These are phyloP conservation scores for Drosophila elegans DNA, from an alignment of 1,140 invertebrate genomes.

Conservation along the genomic window DNA sequence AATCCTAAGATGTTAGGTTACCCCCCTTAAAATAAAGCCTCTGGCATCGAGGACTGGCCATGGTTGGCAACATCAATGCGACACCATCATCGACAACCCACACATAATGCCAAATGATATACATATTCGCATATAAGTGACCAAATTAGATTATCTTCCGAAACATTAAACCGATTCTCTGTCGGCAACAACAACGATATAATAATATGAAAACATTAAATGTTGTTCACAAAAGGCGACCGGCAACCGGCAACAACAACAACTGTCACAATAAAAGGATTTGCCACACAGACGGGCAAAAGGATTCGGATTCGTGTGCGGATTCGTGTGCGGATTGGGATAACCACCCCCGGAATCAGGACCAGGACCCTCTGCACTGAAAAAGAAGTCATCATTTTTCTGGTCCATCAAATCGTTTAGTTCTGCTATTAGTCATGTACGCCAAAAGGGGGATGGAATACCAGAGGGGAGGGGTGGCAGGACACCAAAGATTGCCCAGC, in stretches of 20 bases:
- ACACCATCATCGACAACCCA: slow-evolving; percentile 1
- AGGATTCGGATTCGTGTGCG: slow-evolving; percentile 10
- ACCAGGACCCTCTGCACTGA: slow-evolving; percentile 18
- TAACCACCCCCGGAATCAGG: slow-evolving; percentile 10
- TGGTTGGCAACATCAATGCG: slow-evolving; percentile 2
- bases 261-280: slow-evolving; percentile 84
- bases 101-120: slow-evolving; percentile 80
- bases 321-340: too few species aligned
- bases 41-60: neutral
- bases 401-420: slow-evolving; percentile 84
- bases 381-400: slow-evolving; percentile 84
- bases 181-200: slow-evolving; percentile 46
- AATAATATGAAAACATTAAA: slow-evolving; percentile 81
- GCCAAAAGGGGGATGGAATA: slow-evolving; percentile 16
- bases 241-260: slow-evolving; percentile 56
- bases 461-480: neutral
- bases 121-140: slow-evolving; percentile 85
- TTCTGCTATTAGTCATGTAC: slow-evolving; percentile 83
- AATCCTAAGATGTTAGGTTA: too few species aligned
- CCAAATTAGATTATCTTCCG: slow-evolving; percentile 85
- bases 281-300: slow-evolving; percentile 51
- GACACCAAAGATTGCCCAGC: slow-evolving; percentile 32
- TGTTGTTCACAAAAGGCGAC: slow-evolving; percentile 76
- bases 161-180: slow-evolving; percentile 83
- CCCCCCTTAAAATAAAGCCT: neutral